Conservation (phyloP, 1,140 invertebrate genomes). For the Chironomus tepperi region DNA sequence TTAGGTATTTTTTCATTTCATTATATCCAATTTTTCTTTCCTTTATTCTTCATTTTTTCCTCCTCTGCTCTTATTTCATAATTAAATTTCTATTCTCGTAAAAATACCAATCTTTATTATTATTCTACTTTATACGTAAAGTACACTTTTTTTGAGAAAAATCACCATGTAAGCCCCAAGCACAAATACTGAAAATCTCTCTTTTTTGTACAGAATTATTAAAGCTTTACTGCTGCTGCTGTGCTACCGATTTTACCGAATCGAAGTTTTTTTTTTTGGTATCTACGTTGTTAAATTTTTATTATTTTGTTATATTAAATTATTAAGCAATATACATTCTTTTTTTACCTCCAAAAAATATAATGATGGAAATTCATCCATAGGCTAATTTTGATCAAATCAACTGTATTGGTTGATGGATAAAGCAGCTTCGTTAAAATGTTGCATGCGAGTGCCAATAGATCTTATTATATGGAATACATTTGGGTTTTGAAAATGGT, state of each 20-base stretch:
- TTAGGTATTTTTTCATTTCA: not conserved
- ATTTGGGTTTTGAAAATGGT: too few species aligned
- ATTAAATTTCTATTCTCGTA: slow-evolving; percentile 10
- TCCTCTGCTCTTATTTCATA: not conserved
- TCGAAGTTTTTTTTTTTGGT: not conserved
- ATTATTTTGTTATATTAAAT: not conserved
- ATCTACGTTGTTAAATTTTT: not conserved
- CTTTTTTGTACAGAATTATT: not conserved
- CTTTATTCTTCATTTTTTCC: too few species aligned
- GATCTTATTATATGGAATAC: too few species aligned
- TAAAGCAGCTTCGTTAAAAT: too few species aligned
- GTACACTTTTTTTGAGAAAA: not conserved
- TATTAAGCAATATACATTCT: too few species aligned
- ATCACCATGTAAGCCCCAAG: slow-evolving; percentile 1
- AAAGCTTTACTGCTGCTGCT: not conserved
- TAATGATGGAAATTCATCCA: too few species aligned
- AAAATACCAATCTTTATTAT: not conserved
- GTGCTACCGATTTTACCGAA: not conserved
- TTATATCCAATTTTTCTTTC: not conserved
- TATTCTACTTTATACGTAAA: not conserved
- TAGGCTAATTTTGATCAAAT: too few species aligned
- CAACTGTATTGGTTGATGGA: too few species aligned
- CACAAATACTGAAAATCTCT: not conserved
- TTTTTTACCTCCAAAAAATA: too few species aligned
- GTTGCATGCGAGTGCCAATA: too few species aligned